Conservation (phyloP, 2,113 vertebrate species). For the Machaerirhynchus nigripectus region DNA sequence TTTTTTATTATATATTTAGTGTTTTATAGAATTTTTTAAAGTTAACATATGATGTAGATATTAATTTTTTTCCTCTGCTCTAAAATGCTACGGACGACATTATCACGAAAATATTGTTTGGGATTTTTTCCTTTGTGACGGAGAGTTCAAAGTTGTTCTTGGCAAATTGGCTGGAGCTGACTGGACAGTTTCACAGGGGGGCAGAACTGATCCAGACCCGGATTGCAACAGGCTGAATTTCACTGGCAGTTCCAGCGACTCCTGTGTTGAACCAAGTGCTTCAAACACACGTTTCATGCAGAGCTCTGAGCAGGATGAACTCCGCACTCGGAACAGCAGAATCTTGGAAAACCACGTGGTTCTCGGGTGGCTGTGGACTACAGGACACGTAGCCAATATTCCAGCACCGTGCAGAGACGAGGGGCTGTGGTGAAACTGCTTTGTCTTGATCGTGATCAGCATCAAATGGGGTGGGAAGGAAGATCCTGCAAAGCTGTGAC, state of each 20-base stretch:
- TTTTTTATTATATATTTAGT: conserved; percentile 97
- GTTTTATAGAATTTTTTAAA: conserved; percentile 93
- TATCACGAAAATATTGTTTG: conserved; percentile 68
- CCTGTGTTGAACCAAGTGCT: neutral
- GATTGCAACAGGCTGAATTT: neutral
- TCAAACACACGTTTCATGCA: neutral
- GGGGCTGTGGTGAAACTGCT: neutral
- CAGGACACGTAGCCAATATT: neutral
- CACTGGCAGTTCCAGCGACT: neutral
- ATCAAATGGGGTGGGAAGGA: neutral
- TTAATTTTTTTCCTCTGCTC: conserved; percentile 77
- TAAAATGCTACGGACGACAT: conserved; percentile 77
- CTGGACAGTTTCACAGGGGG: conserved; percentile 23
- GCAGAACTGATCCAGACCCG: neutral
- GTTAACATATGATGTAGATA: conserved; percentile 83
- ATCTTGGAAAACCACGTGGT: neutral
- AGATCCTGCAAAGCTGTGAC: neutral
- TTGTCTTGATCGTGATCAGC: neutral
- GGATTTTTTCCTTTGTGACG: conserved; percentile 56
- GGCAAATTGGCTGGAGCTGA: neutral
- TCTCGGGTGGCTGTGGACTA: conserved; percentile 18
- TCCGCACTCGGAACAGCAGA: neutral
- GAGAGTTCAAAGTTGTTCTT: conserved; percentile 29
- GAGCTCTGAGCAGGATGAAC: neutral
- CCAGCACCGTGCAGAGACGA: neutral